Conservation (phyloP, 2,888 invertebrate species). For the Oligia strigilis region DNA sequence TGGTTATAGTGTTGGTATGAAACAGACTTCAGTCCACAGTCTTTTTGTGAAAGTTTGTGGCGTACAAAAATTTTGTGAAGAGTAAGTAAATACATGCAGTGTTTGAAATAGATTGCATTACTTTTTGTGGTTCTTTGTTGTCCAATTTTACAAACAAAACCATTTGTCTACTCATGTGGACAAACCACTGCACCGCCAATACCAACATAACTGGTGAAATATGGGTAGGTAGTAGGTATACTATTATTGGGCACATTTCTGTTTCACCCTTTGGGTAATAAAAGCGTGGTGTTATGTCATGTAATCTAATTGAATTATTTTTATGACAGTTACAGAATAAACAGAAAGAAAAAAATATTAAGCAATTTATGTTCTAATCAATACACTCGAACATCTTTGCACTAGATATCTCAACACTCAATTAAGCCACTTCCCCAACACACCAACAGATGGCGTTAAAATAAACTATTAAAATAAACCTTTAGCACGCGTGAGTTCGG, state of each 20-base stretch:
- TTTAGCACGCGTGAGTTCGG: constrained; percentile 52
- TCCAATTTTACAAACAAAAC: too few species aligned
- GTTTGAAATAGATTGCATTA: background rate
- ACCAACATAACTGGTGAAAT: background rate
- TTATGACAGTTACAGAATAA: background rate
- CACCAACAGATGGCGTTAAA: constrained; percentile 48
- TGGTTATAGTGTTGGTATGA: background rate
- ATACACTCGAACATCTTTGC: background rate
- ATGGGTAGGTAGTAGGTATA: background rate
- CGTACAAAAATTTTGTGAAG: background rate
- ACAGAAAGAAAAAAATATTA: too few species aligned
- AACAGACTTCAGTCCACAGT: background rate
- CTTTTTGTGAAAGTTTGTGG: constrained; percentile 1
- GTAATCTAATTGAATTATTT: background rate
- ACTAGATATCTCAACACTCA: background rate
- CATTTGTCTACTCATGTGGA: too few species aligned
- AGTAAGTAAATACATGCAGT: background rate
- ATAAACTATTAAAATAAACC: constrained; percentile 26
- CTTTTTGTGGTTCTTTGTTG: background rate
- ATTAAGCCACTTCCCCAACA: background rate
- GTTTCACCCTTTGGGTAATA: background rate
- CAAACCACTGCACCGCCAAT: background rate
- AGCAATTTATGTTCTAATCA: background rate
- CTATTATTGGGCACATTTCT: background rate
- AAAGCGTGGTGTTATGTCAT: background rate